Evolutionary conservation across 2,888 invertebrate genomes (phyloP).

Genomic region (Pomacea canaliculata): DNA sequence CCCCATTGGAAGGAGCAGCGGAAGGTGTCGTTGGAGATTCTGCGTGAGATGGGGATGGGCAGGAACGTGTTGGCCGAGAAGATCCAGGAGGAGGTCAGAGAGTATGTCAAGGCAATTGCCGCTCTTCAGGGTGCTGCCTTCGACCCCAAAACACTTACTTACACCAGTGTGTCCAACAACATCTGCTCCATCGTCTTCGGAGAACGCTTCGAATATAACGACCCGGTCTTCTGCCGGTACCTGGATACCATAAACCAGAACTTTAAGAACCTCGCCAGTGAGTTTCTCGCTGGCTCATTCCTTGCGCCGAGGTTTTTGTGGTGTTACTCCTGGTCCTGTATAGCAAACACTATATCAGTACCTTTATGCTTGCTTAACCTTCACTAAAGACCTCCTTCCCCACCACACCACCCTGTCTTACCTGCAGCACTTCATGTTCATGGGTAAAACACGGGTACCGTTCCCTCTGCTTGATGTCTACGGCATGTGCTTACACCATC

Average conservation of each 20-base stretch:
- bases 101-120: constrained; percentile 7
- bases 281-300: too few relatives aligned
- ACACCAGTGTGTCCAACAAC: constrained; percentile 24
- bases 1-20: constrained; percentile 9
- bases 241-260: constrained; percentile 3
- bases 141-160: constrained; percentile 15
- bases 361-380: too few relatives aligned
- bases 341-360: too few relatives aligned
- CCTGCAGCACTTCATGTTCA: too few relatives aligned
- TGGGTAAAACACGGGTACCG: too few relatives aligned
- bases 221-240: constrained; percentile 25
- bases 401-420: too few relatives aligned
- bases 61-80: constrained; percentile 26
- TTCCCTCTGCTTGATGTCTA: too few relatives aligned
- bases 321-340: too few relatives aligned
- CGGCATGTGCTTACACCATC: too few relatives aligned
- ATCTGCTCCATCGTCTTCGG: constrained; percentile 33
- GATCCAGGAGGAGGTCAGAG: constrained; percentile 18
- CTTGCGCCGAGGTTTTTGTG: too few relatives aligned
- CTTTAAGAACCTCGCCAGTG: constrained; percentile 12
- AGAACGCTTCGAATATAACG: constrained; percentile 32
- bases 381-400: too few relatives aligned
- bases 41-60: constrained; percentile 25
- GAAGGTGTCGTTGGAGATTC: constrained; percentile 12
- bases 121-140: background rate